phyloP scores from a whole-genome alignment of 35 echinoderm and acorn worm species.

The Stichopus chloronotus region DNA sequence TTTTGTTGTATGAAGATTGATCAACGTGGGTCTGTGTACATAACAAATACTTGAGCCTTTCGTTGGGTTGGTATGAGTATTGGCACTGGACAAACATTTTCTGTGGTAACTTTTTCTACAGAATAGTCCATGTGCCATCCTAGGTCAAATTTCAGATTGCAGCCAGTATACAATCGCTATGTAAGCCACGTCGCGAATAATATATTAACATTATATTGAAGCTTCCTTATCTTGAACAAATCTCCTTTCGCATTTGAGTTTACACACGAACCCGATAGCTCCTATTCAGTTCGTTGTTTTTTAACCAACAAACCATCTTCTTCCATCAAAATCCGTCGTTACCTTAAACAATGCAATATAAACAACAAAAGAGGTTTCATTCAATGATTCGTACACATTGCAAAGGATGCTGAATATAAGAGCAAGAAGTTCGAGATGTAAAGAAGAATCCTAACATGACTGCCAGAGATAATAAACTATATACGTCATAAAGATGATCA shows the following conservation, averaged over 20 bases:
- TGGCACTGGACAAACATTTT: conserved; percentile 1
- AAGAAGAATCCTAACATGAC: no score
- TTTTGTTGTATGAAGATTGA: conserved; percentile 34
- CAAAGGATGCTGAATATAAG: neutral
- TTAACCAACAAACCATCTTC: conserved; percentile 29
- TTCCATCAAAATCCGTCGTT: neutral
- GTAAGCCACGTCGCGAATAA: no score
- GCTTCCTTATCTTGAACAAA: neutral
- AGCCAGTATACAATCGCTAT: no score
- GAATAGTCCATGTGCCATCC: neutral
- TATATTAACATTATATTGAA: neutral
- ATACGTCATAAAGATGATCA: no score
- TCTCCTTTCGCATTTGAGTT: conserved; percentile 12
- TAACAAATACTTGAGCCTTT: conserved; percentile 36
- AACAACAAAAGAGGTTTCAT: neutral
- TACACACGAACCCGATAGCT: conserved; percentile 41
- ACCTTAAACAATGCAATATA: conserved; percentile 31
- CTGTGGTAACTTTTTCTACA: neutral
- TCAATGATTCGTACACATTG: conserved; percentile 35
- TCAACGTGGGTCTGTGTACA: conserved; percentile 32
- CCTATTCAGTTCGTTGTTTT: conserved; percentile 18
- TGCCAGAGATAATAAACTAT: no score
- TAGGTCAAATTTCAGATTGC: no score
- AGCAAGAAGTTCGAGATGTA: no score
- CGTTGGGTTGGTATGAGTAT: conserved; percentile 18